These are phyloP conservation scores for Euplagia quadripunctaria DNA, from an alignment of 2,888 invertebrate genomes.

Conservation along the genomic window DNA sequence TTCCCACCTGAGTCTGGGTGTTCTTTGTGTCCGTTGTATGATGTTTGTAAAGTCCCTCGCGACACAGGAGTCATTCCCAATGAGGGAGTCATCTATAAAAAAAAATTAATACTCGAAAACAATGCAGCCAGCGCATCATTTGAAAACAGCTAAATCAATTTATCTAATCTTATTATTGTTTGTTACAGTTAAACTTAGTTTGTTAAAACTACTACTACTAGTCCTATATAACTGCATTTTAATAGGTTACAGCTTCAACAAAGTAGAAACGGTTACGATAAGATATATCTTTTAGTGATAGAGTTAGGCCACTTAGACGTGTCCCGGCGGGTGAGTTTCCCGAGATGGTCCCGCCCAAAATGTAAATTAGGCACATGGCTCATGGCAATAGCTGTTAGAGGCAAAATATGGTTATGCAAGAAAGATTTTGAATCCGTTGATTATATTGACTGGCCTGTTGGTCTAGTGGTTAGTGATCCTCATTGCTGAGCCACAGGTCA, in stretches of 20 bases:
- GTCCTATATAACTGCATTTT: background rate
- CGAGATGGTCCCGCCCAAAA: slow-evolving; percentile 61
- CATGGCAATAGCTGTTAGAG: slow-evolving; percentile 39
- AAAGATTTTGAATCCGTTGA: background rate
- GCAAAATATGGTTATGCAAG: background rate
- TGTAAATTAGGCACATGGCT: slow-evolving; percentile 60
- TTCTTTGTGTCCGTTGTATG: too few species aligned
- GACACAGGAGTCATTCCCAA: too few species aligned
- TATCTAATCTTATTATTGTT: too few species aligned
- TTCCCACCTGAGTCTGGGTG: too few species aligned
- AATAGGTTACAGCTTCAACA: slow-evolving; percentile 10
- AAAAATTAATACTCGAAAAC: too few species aligned
- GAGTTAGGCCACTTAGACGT: slow-evolving; percentile 55
- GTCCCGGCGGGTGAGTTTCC: slow-evolving; percentile 62
- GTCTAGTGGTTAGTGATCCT: background rate
- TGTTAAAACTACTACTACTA: too few species aligned
- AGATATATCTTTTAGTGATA: slow-evolving; percentile 28
- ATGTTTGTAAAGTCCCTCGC: too few species aligned
- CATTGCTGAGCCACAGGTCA: too few species aligned
- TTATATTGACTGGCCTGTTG: background rate
- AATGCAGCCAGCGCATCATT: too few species aligned
- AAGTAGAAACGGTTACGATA: slow-evolving; percentile 35
- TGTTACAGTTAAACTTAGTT: too few species aligned
- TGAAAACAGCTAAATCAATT: too few species aligned
- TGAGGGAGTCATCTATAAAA: too few species aligned